These are phyloP conservation scores for Dermatemys mawii DNA, from an alignment of 2,113 vertebrate genomes.

Conservation along the genomic window DNA sequence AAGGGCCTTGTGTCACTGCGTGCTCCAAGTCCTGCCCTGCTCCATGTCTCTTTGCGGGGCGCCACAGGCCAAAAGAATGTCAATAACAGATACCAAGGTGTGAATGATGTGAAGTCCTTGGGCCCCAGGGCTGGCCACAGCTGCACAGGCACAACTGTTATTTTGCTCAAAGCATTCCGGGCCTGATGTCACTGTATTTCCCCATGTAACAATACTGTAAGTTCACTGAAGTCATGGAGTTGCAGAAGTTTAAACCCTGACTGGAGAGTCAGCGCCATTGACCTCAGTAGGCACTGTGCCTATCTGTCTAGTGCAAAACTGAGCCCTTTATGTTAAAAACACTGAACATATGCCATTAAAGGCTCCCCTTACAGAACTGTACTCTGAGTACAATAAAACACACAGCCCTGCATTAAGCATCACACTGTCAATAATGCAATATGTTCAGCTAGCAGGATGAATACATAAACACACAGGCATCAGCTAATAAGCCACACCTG, in stretches of 20 bases:
- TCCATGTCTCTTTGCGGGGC: neutral
- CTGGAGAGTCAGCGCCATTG: too few species aligned
- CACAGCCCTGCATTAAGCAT: neutral
- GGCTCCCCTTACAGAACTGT: neutral
- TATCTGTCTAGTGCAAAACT: neutral
- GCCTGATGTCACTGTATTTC: neutral
- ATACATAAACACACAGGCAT: rapidly evolving
- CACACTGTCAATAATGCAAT: rapidly evolving
- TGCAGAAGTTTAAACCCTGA: neutral
- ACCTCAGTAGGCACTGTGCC: neutral
- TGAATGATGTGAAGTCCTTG: neutral
- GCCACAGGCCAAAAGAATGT: neutral
- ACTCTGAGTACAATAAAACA: neutral
- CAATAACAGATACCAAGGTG: neutral
- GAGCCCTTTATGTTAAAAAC: neutral
- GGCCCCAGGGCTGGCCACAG: neutral
- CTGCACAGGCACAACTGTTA: neutral
- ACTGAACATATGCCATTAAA: neutral
- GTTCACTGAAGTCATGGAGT: neutral
- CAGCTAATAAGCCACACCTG: neutral
- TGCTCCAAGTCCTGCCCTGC: neutral
- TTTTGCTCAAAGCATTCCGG: neutral
- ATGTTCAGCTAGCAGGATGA: neutral
- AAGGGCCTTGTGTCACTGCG: neutral
- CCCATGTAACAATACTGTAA: neutral